phyloP scores from a whole-genome alignment of 2,888 invertebrate species.

The Sinopyrophorus schimmeli region DNA sequence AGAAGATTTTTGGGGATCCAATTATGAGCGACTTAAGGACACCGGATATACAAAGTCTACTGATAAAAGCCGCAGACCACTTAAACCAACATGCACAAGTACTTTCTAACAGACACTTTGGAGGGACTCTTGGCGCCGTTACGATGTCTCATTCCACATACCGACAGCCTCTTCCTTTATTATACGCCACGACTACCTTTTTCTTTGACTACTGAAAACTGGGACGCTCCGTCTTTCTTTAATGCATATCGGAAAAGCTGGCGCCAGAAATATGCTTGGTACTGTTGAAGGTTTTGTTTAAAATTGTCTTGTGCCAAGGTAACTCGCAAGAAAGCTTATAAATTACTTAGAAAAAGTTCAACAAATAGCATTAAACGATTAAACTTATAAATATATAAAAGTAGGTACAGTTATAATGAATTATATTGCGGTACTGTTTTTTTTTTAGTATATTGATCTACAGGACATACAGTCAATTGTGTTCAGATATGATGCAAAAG shows the following conservation, averaged over 20 bases:
- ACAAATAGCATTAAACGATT: too few species aligned
- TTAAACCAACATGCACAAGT: constrained; percentile 47
- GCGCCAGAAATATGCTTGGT: constrained; percentile 13
- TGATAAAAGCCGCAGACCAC: constrained; percentile 45
- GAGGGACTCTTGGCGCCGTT: constrained; percentile 43
- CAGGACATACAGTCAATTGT: too few species aligned
- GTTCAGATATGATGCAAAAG: too few species aligned
- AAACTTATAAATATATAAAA: too few species aligned
- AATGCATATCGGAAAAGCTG: constrained; percentile 13
- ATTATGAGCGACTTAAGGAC: constrained; percentile 40
- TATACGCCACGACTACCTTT: constrained; percentile 12
- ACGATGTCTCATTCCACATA: constrained; percentile 23
- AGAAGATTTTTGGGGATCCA: constrained; percentile 28
- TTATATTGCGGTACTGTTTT: too few species aligned
- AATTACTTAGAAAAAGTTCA: too few species aligned
- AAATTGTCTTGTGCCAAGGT: background rate
- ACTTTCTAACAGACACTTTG: constrained; percentile 44
- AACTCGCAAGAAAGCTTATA: too few species aligned
- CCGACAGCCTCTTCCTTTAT: constrained; percentile 17
- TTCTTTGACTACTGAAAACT: constrained; percentile 12
- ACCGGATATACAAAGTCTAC: constrained; percentile 44
- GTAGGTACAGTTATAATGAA: too few species aligned
- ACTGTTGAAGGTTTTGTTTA: background rate
- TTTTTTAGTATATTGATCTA: too few species aligned
- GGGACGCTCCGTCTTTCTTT: constrained; percentile 16